Base-by-base conservation (phyloP, 2,113 vertebrate genomes). In the Gavialis gangeticus region DNA sequence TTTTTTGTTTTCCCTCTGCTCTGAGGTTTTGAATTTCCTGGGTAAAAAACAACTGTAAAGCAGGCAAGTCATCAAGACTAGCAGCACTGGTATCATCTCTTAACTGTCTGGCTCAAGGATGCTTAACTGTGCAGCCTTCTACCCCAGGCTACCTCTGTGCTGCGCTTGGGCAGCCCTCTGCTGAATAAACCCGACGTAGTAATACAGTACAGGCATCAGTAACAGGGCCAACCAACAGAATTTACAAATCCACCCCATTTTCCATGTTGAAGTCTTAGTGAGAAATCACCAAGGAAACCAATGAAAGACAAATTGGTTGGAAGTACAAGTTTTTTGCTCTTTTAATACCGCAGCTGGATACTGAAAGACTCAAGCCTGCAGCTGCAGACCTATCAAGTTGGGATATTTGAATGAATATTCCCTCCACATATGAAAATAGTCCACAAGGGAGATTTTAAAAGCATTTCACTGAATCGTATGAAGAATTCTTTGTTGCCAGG, bases 41-140 rank as follows among this genome's bases (percentile, higher is more conserved):
- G 14, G 46, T 67, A n/a, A 18, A 7, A 0, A 6, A 25, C n/a
- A 3, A 28, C 46, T 46, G n/a, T 0, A 19, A 56, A 3, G 25
- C 19, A 27, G 5, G 8, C 19, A 57, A 13, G 21, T 5, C 2
- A 82, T 73, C 2, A 66, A 62, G 75, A 4, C 13, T 63, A 37
- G 11, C 63, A 34, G 17, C 12, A 19, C 34, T 1, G n/a, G n/a
- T 66, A 34, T n/a, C 18, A 82, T 67, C 60, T 28, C 16, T 56
- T n/a, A 67, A 67, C n/a, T 17, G 9, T n/a, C 28, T 19, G n/a
- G n/a, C 66, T 69, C 28, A 71, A 34, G 13, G 22, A 21, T 14
- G 30, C 30, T 21, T 71, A 22, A 46, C 46, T 46, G 46, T 8
- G 46, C 46, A 46, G 46, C 19, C 34, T 71, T 37, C 30, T 34